Conservation (phyloP, 2,113 vertebrate species). For the Bettongia penicillata region DNA sequence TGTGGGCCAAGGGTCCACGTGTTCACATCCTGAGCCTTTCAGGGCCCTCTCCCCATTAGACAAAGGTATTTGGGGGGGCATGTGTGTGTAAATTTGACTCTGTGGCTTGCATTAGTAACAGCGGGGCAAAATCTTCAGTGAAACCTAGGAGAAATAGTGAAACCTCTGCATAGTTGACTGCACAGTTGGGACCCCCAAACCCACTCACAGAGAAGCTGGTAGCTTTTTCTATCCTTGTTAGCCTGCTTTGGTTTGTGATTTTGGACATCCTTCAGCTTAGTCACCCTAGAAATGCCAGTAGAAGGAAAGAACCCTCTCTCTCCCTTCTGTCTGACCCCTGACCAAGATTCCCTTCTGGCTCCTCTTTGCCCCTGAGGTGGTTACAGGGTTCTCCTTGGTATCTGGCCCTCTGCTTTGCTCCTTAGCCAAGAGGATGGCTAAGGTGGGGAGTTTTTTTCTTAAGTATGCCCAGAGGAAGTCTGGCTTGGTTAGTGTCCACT, state of each 20-base stretch:
- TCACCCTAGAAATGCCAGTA: neutral
- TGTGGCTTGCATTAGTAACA: slow-evolving; percentile 28
- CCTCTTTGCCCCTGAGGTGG: neutral
- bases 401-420: too few relatives aligned
- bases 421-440: too few relatives aligned
- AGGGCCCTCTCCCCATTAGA: neutral
- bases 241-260: neutral
- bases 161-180: neutral
- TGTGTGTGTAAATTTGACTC: neutral
- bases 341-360: neutral
- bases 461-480: too few relatives aligned
- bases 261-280: neutral
- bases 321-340: too few relatives aligned
- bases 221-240: slow-evolving; percentile 24
- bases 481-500: neutral
- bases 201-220: neutral
- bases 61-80: neutral
- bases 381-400: neutral
- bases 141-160: neutral
- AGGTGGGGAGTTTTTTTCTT: too few relatives aligned
- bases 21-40: neutral
- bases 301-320: neutral
- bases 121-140: neutral
- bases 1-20: neutral
- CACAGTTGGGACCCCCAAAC: neutral